A percentile compares a stretch with the other conserved stretches of the same genome.
These are phyloP conservation scores for Ictidomys tridecemlineatus DNA, from an alignment of 2,113 vertebrate species.

Conservation along the genomic window DNA sequence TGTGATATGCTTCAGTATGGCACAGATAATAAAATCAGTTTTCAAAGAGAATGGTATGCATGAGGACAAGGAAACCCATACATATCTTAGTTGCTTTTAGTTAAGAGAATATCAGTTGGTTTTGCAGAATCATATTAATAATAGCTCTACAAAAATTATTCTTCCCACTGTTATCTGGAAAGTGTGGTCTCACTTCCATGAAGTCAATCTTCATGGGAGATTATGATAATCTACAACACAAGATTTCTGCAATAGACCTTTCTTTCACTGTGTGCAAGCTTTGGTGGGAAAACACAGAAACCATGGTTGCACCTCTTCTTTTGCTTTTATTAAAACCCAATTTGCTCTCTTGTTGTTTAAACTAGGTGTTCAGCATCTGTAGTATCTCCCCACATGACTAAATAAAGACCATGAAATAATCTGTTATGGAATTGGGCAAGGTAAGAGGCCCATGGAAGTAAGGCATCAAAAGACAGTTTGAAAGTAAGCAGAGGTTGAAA, in stretches of 20 bases:
- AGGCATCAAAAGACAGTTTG: neutral
- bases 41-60: neutral
- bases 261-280: neutral
- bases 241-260: no score
- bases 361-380: neutral
- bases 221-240: neutral
- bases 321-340: neutral
- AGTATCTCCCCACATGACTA: neutral
- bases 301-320: neutral
- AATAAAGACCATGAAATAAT: neutral
- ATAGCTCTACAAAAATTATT: neutral
- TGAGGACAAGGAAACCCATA: neutral
- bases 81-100: neutral
- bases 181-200: neutral
- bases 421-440: neutral
- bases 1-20: neutral
- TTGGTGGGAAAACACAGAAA: neutral
- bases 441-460: neutral
- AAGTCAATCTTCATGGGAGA: neutral
- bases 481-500: accelerated
- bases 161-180: neutral
- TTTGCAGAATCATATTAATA: neutral
- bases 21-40: accelerated
- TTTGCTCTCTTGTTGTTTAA: neutral
- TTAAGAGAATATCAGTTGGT: neutral